Base-by-base conservation (phyloP, 2,113 vertebrate species). In the Hemibagrus wyckioides region DNA sequence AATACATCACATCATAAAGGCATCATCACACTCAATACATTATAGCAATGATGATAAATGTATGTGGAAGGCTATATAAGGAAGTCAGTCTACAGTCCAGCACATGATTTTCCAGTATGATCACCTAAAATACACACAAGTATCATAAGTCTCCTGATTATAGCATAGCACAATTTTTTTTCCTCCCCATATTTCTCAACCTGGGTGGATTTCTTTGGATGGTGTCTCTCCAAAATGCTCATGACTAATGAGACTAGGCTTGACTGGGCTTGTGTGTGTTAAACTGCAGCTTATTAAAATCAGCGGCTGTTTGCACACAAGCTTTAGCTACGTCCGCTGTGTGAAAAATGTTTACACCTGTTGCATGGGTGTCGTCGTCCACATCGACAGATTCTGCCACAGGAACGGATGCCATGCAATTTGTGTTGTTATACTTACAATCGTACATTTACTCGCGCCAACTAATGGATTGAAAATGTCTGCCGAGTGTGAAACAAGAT, bases 101-200 rank as follows among this genome's bases (percentile, higher is more conserved):
- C 69, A 85, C 89, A 88, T 90, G 89, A 90, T 80, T 90, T 87
- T 83, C 86, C 86, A 54, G 28, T 61, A 41, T 76, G 67, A 30
- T 36, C 41, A 28, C 15, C 10, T 15, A 30, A n/a, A 44, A 36
- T 28, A 69, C 2, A 44, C 67, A 33, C 67, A 57, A 23, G 54
- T 25, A 19, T 54, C 9, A 25, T 7, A 14, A 57, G 19, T 36
- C 21, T 23, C 33, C 33, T 39, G 4, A 0, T 21, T 50, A 33
- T 54, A 13, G n/a, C 33, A 6, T 1, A 23, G 23, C 39, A 75
- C 48, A 1, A 3, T 11, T 36, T 67, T 33, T 65, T 33, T 36
- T 23, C 3, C 19, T 2, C 39, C 23, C 23, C 33, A 28, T 75
- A 23, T 75, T 73, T 69, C 65, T 69, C 19, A 69, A 33, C 15